Base-by-base conservation (phyloP, 2,888 invertebrate genomes). In the Aquatica leii region DNA sequence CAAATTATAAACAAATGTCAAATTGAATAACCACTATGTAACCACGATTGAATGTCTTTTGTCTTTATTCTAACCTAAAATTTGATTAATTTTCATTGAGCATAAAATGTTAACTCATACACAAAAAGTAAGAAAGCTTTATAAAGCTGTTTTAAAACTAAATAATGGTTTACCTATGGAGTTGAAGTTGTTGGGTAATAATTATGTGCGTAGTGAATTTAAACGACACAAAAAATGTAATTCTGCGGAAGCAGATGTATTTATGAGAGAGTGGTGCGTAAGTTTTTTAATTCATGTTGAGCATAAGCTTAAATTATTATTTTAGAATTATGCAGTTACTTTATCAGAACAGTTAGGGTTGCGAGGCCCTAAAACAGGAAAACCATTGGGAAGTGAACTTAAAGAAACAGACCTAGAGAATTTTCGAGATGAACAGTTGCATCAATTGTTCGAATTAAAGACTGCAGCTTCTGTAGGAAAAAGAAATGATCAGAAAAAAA, bases 181-280 rank as follows among this genome's bases (percentile, higher is more conserved):
- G 70, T 73, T 88, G 61, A 81, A 83, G 73, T 78, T 82, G 8
- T 69, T 89, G 41, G 89, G 89, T 12, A 85, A 87, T 69, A 80
- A 82, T 65, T 89, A 89, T 76, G 85, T 85, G 0, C 83, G 83
- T 73, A 87, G 87, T 68, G 89, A 97, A 81, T 97, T 97, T 79
- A 89, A 88, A 75, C 83, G 93, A 48, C 96, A 97, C 78, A 92
- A 92, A 76, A 86, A 84, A 8, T 92, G 92, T 71, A 86, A 86
- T 55, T 83, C 86, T 0, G 83, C 84, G 43, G 93, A 94, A 79
- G 88, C 93, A 0, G 82, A 85, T 11, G 84, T 90, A 55, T 97
- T 97, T 78, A 86, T 97, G 80, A 87, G 86, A 20, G 96, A 95
- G 83, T 97, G 97, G 97, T 90, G 92, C 51, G 96, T 94, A 81